phyloP scores from a whole-genome alignment of 2,113 vertebrate genomes.

The Cyphomyrus discorhynchus region DNA sequence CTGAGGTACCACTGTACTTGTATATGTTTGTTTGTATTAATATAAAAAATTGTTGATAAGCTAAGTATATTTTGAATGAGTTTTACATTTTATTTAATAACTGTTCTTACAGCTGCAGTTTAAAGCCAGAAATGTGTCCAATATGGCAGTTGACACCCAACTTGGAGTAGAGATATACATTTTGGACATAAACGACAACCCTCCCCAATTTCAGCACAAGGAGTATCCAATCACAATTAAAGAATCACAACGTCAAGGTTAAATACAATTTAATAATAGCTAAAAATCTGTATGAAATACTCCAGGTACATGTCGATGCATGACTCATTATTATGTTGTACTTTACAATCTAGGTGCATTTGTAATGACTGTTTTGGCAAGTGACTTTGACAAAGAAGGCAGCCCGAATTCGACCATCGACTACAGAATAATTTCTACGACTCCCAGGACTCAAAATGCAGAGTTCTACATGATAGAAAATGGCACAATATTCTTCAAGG shows the following conservation, averaged over 20 bases:
- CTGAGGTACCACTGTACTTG: neutral
- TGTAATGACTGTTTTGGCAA: slow-evolving; percentile 20
- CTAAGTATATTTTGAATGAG: neutral
- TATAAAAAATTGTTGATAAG: neutral
- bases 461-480: slow-evolving; percentile 43
- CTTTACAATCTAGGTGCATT: slow-evolving; percentile 29
- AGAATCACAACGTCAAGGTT: slow-evolving; percentile 45
- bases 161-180: slow-evolving; percentile 42
- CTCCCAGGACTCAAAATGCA: slow-evolving; percentile 34
- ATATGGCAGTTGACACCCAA: neutral
- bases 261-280: neutral
- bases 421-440: slow-evolving; percentile 42
- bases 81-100: slow-evolving; percentile 1
- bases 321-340: neutral
- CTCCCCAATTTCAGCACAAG: slow-evolving; percentile 26
- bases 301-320: neutral
- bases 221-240: slow-evolving; percentile 15
- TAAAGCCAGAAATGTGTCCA: neutral
- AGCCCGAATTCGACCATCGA: slow-evolving; percentile 25
- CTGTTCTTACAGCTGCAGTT: slow-evolving; percentile 32
- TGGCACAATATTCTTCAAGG: slow-evolving; percentile 50
- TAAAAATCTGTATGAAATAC: neutral
- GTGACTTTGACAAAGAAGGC: slow-evolving; percentile 20
- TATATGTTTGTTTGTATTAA: neutral
- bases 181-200: slow-evolving; percentile 46